These are phyloP conservation scores for Tiliacea citrago DNA, from an alignment of 2,888 invertebrate species.

Conservation along the genomic window DNA sequence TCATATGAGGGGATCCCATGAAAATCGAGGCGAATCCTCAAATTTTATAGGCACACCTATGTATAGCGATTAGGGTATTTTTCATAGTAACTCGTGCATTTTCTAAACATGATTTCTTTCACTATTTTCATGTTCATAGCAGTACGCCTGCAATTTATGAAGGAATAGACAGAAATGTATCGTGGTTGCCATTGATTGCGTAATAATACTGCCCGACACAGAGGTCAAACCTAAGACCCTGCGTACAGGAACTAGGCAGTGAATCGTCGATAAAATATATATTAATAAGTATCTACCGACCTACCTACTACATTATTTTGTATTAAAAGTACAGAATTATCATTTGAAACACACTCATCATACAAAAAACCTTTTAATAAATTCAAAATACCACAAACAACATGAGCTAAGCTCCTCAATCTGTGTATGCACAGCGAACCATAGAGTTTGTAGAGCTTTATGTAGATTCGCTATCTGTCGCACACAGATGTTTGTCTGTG, in stretches of 20 bases:
- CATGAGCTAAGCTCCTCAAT: conserved; percentile 14
- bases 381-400: conserved; percentile 23
- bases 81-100: no score
- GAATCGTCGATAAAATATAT: neutral
- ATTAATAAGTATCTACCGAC: neutral
- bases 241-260: neutral
- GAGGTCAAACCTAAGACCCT: neutral
- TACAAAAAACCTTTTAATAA: neutral
- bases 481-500: conserved; percentile 60
- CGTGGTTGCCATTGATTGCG: neutral
- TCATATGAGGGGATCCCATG: no score
- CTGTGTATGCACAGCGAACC: conserved; percentile 26
- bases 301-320: neutral
- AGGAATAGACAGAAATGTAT: neutral
- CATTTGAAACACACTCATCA: neutral
- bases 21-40: no score
- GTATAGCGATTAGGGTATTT: no score
- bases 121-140: neutral
- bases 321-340: neutral
- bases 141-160: neutral
- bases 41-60: no score
- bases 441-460: conserved; percentile 38
- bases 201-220: neutral
- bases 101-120: neutral
- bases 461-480: conserved; percentile 60